Evolutionary conservation across 2,113 vertebrate species (phyloP), one percentile per base, ranked within the genome.

Genomic region (Labeo catla): DNA sequence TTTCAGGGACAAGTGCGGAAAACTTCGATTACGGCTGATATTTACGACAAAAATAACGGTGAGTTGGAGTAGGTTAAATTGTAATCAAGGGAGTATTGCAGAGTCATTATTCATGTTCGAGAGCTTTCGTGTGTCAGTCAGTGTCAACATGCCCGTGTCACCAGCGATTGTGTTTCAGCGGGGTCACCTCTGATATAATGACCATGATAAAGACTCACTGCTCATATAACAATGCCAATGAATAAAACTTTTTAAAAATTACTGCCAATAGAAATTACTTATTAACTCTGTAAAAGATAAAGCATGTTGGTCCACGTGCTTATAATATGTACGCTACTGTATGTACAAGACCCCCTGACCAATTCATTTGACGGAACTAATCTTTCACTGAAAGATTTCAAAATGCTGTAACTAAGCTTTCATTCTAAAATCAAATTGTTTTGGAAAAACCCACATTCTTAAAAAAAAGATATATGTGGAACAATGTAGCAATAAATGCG

Each of bases 101-200:
- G 9, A 79, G 36, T 79, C 54, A 61, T 79, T 61, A 21, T 43
- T 80, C 54, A 13, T 45, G 21, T 61, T 79, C 21, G 11, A 39
- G 76, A 61, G 76, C 28, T 57, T 36, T 57, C 8, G 8, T 57
- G 47, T 50, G 73, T 50, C n/a, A 16, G 70, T 73, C 70, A 47
- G 74, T 2, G 47, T 28, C n/a, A 59, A 78, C 50, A 78, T 76
- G 49, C 12, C 11, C 19, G 68, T 21, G 66, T 70, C 16, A 1
- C 36, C 15, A 70, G 66, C 15, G 39, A 43, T 0, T 47, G n/a
- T 52, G 54, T 61, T 61, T 61, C 34, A 61, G 77, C 4, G 76
- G 28, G 74, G 50, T 78, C 76, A 57, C 49, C 76, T 80, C 77
- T 59, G 50, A 79, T 79, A 59, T 79, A 79, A 79, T 59, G 34